Evolutionary conservation across 2,113 vertebrate genomes (phyloP), one percentile per base, ranked within the genome.

Genomic region (Beaufortia kweichowensis): DNA sequence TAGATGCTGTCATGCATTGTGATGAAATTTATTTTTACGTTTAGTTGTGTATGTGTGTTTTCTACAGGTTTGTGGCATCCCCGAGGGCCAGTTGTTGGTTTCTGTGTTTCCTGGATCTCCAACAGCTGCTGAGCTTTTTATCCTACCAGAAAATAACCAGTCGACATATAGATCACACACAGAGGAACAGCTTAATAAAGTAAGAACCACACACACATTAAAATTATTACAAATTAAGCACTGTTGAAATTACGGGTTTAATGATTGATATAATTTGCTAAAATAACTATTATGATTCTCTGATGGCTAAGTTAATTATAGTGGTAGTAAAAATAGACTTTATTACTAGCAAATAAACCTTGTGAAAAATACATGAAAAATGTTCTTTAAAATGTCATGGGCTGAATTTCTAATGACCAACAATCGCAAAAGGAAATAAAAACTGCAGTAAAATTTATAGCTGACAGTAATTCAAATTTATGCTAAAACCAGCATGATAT

Each of bases 51-150:
- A 31, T 17, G 3, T 63, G 26, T 59, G 62, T 1, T 76, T 14
- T 1, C 65, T 77, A 33, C 84, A 98, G 96, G 95, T 95, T n/a
- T 95, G 94, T n/a, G 90, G 91, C 19, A 91, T 96, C 63, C 89
- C 91, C 1, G 92, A 94, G 50, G 93, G 96, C 10, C 94, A 95
- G 90, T 90, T 98, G 83, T 89, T 96, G 24, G 94, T 97, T 6
- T 95, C 94, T 19, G 87, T 98, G 77, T 96, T 96, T 79, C 94
- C 94, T 6, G 96, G 95, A 31, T 90, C 96, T 60, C 96, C 96
- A 7, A 96, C 95, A 0, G 93, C 94, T 33, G 96, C 96, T 8
- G 96, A 98, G 43, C 94, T 98, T 56, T 98, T 97, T 76, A 94
- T 98, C 59, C 89, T 98, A 6, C 96, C 96, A 21, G 88, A 85